Evolutionary conservation across 53 echinoderm and acorn worm species (phyloP), one percentile per base, ranked within the genome.

Genomic region (Patiria pectinifera): DNA sequence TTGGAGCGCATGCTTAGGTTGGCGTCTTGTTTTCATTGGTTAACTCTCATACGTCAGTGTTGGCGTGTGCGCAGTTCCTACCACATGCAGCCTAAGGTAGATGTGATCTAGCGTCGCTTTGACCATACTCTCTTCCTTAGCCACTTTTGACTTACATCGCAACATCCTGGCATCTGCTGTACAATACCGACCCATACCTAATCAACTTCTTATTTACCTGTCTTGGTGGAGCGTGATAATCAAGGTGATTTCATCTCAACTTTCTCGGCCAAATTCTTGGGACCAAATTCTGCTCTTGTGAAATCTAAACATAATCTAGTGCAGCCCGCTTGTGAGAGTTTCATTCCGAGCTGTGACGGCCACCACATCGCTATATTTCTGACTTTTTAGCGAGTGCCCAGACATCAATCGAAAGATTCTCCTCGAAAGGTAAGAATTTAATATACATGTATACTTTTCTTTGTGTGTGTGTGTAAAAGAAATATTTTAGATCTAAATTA

Each of bases 21-120:
- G 84, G 25, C 84, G 11, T 84, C 84, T 84, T 62, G 26, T 63
- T 84, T 84, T 84, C 62, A 84, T 84, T 84, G 84, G 84, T 84
- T 63, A 24, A 82, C 80, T 79, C 14, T 47, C 11, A 4, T 82
- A 21, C 82, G 82, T 82, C 82, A 82, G 58, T 47, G 80, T 79
- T 47, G 80, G 22, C 80, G 80, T 24, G 48, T 58, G 59, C 59
- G 59, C 82, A 4, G 10, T 45, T n/a, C 47, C 59, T 21, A 59
- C 3, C 59, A 82, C 82, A 53, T 53, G 53, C 53, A 21, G 6
- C n/a, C 59, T 22, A 82, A 10, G 80, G 45, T 79, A 46, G 48
- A 79, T 46, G 80, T 47, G 13, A 79, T 45, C 80, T 11, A 26
- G 77, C 80, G 45, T 79, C 11, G 48, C 3, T 11, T 24, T 23